Conservation (phyloP, 2,888 invertebrate species). For the Brenthis daphne region DNA sequence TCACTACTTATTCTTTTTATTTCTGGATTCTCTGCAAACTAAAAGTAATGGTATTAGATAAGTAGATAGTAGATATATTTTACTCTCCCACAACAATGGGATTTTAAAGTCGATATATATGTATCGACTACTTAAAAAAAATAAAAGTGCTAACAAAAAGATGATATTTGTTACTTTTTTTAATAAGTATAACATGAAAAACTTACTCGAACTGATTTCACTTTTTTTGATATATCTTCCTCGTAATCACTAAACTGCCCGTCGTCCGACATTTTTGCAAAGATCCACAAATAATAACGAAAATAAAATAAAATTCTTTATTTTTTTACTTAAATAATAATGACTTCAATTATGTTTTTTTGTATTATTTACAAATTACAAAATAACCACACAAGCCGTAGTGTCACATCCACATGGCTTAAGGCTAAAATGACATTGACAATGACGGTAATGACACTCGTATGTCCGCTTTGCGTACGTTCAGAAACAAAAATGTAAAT, state of each 20-base stretch:
- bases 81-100: too few species aligned
- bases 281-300: neutral
- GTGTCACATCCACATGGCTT: slow-evolving; percentile 9
- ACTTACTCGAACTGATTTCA: slow-evolving; percentile 72
- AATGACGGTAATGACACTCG: neutral
- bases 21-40: slow-evolving; percentile 68
- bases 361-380: slow-evolving; percentile 8
- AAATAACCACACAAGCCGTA: slow-evolving; percentile 8
- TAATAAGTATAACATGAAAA: neutral
- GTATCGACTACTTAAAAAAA: too few species aligned
- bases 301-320: too few species aligned
- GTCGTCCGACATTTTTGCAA: slow-evolving; percentile 57
- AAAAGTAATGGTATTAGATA: slow-evolving; percentile 28
- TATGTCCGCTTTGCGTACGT: neutral
- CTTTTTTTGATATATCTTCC: slow-evolving; percentile 62
- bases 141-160: too few species aligned
- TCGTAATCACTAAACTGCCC: slow-evolving; percentile 75
- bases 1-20: slow-evolving; percentile 56
- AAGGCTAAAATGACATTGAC: slow-evolving; percentile 9
- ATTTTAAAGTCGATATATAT: too few species aligned
- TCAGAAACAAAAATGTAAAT: neutral
- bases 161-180: neutral
- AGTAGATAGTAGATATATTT: too few species aligned
- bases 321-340: too few species aligned
- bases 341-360: neutral